phyloP scores from a whole-genome alignment of 2,888 invertebrate genomes.

The Cotesia congregata region DNA sequence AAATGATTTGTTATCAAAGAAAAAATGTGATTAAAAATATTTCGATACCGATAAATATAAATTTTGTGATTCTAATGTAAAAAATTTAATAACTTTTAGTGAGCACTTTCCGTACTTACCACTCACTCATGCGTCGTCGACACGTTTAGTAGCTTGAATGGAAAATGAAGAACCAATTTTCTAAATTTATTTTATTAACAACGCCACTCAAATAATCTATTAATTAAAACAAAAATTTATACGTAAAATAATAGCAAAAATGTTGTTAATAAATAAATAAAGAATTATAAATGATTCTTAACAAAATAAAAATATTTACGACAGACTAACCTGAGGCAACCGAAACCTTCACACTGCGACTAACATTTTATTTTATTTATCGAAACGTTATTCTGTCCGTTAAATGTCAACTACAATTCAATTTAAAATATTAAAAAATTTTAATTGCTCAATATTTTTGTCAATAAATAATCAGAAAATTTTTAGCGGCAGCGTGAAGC shows the following conservation, averaged over 20 bases:
- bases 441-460: neutral
- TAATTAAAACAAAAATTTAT: conserved; percentile 6
- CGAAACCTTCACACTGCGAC: conserved; percentile 65
- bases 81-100: conserved; percentile 43
- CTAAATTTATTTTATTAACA: conserved; percentile 11
- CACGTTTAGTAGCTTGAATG: conserved; percentile 62
- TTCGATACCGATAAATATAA: conserved; percentile 48
- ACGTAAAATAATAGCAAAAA: neutral
- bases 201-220: conserved; percentile 11
- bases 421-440: neutral
- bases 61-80: conserved; percentile 59
- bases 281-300: conserved; percentile 20
- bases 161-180: conserved; percentile 51
- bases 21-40: conserved; percentile 23
- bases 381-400: conserved; percentile 1
- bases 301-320: conserved; percentile 54
- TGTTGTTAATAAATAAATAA: conserved; percentile 8
- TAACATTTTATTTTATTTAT: conserved; percentile 47
- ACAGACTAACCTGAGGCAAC: conserved; percentile 68
- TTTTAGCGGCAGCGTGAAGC: conserved; percentile 61
- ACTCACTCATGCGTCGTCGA: conserved; percentile 66
- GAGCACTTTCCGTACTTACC: conserved; percentile 68
- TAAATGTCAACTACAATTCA: conserved; percentile 23
- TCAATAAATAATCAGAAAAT: conserved; percentile 13
- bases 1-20: neutral